Evolutionary conservation across 1,140 invertebrate species (phyloP), one percentile per base, ranked within the genome.

Genomic region (Neodiprion pinetum): DNA sequence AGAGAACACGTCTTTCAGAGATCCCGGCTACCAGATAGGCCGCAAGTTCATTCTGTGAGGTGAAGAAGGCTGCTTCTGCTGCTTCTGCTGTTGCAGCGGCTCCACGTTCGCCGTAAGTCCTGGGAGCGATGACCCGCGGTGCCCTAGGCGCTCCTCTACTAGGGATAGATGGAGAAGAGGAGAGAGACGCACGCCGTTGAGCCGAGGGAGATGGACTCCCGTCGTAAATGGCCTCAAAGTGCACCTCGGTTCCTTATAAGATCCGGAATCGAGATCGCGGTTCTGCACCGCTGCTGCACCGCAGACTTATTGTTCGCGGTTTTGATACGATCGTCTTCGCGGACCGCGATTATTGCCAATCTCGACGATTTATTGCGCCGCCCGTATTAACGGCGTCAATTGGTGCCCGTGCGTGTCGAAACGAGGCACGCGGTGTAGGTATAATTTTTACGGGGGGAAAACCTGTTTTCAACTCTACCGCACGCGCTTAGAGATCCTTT

Each of bases 51-150:
- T 17, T 12, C 53, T 61, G 53, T 4, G 53, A 61, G 53, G 9
- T 5, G 11, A 17, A 17, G 11, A 12, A 17, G 53, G n/a, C 53
- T 12, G 4, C 53, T 53, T 11, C 9, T 40, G 21, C 67, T 14
- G 67, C 17, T 21, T 21, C 17, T 14, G 61, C 61, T 65, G 17
- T 65, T 14, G 61, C n/a, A 65, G 12, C 12, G 61, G 12, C 61
- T 65, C 61, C 1, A 3, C 21, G 17, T 21, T 21, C 67, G 67
- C 21, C 11, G 67, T 69, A 69, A 11, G 67, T 47, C 40, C 77
- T 79, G 76, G 80, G 78, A 78, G 78, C 78, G 76, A 77, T 81
- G 78, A 81, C 80, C 78, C 71, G 74, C 5, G 68, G 71, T 78
- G 72, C 48, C 74, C 72, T 61, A 61, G 53, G 53, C 53, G n/a